Base-by-base conservation (phyloP, 1,140 invertebrate species). In the Sipha flava region DNA sequence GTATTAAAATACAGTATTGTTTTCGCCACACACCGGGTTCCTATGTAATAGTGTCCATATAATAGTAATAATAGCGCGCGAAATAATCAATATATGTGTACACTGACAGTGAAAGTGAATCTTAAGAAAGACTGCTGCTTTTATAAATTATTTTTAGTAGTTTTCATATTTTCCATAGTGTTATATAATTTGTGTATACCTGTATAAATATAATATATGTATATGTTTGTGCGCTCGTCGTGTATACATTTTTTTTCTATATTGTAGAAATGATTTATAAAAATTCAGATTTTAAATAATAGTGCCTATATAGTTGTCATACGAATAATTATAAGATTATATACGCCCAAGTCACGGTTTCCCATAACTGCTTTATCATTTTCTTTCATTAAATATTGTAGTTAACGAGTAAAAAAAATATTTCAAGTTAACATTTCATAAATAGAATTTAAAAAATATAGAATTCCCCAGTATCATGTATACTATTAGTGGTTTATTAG, bases 81-180 rank as follows among this genome's bases (percentile, higher is more conserved):
- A 77, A 77, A 77, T 52, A 77, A 77, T 77, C 73, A 16, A 77
- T 59, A 37, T 18, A 75, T 31, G 23, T 54, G 4, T 7, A 49
- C n/a, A 29, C 2, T 23, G 40, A 73, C 29, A 43, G 73, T 77
- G 72, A 75, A 75, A 75, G 73, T 37, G 37, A 77, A 77, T 77
- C 52, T 57, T 77, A 52, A 57, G 72, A 75, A 75, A 75, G 47
- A 77, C 9, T 21, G 16, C n/a, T 49, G 23, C 40, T 68, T 43
- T 43, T 45, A 45, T 26, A 16, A 52, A 73, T 40, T 26, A 45
- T 47, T 70, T 70, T 47, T 29, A 47, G 40, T 37, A 57, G 49
- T 77, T 77, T 77, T 57, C 73, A 40, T 77, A 54, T 77, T 77
- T 77, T 77, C 34, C 73, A 21, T 52, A 29, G 34, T 37, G 73